phyloP scores from a whole-genome alignment of 2,888 invertebrate species.

The Exephanes ischioxanthus region DNA sequence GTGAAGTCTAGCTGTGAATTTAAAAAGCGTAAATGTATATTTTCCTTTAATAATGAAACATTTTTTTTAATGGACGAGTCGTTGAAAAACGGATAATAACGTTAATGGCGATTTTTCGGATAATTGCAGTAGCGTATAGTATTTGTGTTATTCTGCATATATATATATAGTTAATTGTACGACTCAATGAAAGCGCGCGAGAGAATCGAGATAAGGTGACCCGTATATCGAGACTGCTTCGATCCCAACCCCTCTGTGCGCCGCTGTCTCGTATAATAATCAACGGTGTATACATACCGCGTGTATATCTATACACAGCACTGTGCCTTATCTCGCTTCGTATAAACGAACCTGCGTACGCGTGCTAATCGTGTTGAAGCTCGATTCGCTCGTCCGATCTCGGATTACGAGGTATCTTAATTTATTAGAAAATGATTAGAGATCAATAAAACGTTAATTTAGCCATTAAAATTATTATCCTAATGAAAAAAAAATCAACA shows the following conservation, averaged over 20 bases:
- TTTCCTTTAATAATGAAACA: no score
- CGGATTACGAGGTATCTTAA: neutral
- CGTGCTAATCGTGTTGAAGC: constrained; percentile 3
- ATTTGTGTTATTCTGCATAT: neutral
- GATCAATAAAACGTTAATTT: neutral
- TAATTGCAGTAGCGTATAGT: neutral
- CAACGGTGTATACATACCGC: neutral
- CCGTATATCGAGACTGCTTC: constrained; percentile 37
- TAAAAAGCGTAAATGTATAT: neutral
- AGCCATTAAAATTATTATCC: neutral
- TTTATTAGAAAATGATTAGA: neutral
- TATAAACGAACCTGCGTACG: constrained; percentile 4
- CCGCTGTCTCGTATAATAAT: neutral
- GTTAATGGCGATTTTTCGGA: neutral
- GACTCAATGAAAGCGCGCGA: constrained; percentile 18
- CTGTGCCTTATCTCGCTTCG: neutral
- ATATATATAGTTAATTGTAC: constrained; percentile 11
- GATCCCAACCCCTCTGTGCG: neutral
- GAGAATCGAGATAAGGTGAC: constrained; percentile 46
- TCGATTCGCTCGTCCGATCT: constrained; percentile 3
- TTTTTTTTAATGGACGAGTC: neutral
- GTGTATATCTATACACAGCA: neutral
- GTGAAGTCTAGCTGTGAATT: neutral
- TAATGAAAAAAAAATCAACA: neutral
- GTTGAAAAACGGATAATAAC: neutral